Base-by-base conservation (phyloP, 1,140 invertebrate species). In the Luehdorfia chinensis region DNA sequence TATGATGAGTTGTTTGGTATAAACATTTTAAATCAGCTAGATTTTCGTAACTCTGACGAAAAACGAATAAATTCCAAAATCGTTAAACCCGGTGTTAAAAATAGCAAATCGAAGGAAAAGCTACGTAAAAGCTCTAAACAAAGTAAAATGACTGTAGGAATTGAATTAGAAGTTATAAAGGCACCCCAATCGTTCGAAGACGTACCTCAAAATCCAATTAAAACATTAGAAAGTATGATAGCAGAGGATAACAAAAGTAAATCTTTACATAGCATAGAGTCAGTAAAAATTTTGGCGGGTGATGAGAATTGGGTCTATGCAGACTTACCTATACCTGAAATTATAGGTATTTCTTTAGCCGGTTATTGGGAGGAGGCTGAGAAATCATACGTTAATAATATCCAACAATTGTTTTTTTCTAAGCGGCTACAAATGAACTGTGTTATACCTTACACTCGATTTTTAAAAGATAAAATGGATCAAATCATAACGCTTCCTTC, bases 361-460 rank as follows among this genome's bases (percentile, higher is more conserved):
- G 87, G 67, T 2, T 66, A 89, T 16, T 91, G 90, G 90, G 84
- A 89, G 58, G 84, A 76, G 50, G 52, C 88, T 8, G 90, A 91
- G 70, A 79, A 78, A 37, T 60, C 68, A 1, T 92, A 91, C 55
- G 59, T 90, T 2, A 58, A 83, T 12, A 86, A 88, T 34, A 60
- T 91, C 31, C 83, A 88, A 36, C 75, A 90, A 50, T 56, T 89
- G 15, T 86, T 91, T 37, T 88, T 88, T 39, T 57, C 87, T 2
- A 89, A 87, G 48, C 75, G 90, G 13, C 55, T 88, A 7, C 83
- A 88, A 57, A 71, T 87, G 50, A 81, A 88, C 41, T 68, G 67
- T 8, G 46, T 91, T 7, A 52, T 89, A 19, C 88, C 90, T 0
- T 90, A 90, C 47, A 69, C 74, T 6, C 61, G 85, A 45, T 87